A percentile compares a stretch with the other conserved stretches of the same genome.
phyloP scores from a whole-genome alignment of 2,113 vertebrate species.

The Lepidothrix coronata region DNA sequence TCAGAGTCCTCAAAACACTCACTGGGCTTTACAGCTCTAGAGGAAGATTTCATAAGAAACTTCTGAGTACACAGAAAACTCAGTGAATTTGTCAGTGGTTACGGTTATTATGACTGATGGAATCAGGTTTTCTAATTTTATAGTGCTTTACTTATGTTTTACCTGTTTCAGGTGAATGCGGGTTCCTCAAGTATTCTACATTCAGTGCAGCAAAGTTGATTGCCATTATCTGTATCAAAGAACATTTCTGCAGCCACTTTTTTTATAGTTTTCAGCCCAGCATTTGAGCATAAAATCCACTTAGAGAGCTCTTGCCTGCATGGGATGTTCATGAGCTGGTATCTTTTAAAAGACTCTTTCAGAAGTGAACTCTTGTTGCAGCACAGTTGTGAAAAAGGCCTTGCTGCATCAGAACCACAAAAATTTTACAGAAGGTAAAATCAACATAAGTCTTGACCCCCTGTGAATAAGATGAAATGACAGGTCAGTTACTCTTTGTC shows the following conservation, averaged over 20 bases:
- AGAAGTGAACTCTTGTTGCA: neutral
- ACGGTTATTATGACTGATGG: neutral
- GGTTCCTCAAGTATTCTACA: neutral
- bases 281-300: neutral
- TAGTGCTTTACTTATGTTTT: neutral
- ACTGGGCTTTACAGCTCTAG: neutral
- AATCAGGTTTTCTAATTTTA: neutral
- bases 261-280: neutral
- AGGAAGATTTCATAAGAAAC: neutral
- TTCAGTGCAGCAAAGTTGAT: neutral
- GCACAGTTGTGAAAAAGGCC: neutral
- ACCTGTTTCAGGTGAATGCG: neutral
- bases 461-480: neutral
- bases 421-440: neutral
- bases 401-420: neutral
- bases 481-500: neutral
- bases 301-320: neutral
- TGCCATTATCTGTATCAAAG: neutral
- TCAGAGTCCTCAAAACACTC: neutral
- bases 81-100: neutral
- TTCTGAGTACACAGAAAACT: neutral
- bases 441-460: neutral
- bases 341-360: neutral
- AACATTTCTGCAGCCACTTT: neutral
- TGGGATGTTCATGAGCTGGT: rapidly evolving